Evolutionary conservation across 2,797 vertebrate genomes (phyloP).

Genomic region (Xenopus petersii): DNA sequence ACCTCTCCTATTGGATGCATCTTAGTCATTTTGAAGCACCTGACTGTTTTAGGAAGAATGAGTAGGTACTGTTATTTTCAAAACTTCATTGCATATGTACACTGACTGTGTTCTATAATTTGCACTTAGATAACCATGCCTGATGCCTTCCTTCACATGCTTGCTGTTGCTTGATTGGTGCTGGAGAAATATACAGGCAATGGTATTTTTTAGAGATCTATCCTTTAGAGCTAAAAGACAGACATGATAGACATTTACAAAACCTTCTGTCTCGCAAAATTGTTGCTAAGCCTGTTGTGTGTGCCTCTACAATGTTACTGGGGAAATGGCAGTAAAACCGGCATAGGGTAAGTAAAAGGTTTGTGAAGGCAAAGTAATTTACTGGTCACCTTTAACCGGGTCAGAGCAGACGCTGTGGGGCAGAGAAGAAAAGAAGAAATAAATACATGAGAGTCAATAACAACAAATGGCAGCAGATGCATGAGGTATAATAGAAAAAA

Average conservation of each 20-base stretch:
- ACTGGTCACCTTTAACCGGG: slow-evolving; percentile 49
- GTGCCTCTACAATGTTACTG: slow-evolving; percentile 28
- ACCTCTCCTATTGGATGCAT: too few relatives aligned
- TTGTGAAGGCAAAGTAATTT: slow-evolving; percentile 42
- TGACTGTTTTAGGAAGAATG: too few relatives aligned
- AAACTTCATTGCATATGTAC: too few relatives aligned
- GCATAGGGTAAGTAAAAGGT: slow-evolving; percentile 16
- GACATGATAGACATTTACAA: neutral
- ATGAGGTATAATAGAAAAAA: slow-evolving; percentile 37
- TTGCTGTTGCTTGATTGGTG: too few relatives aligned
- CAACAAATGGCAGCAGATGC: slow-evolving; percentile 38
- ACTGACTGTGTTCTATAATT: too few relatives aligned
- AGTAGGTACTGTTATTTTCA: too few relatives aligned
- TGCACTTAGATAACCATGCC: too few relatives aligned
- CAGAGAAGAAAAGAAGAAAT: slow-evolving; percentile 39
- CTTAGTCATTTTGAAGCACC: too few relatives aligned
- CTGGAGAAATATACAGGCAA: too few relatives aligned
- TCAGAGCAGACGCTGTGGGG: slow-evolving; percentile 33
- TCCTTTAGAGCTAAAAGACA: too few relatives aligned
- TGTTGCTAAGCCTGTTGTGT: neutral
- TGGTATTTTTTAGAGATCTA: too few relatives aligned
- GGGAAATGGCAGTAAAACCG: slow-evolving; percentile 40
- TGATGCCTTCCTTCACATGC: too few relatives aligned
- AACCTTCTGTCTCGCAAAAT: neutral
- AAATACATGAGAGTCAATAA: slow-evolving; percentile 41